Evolutionary conservation across 2,888 invertebrate genomes (phyloP), one percentile per base, ranked within the genome.

Genomic region (Prionchulus punctatus): DNA sequence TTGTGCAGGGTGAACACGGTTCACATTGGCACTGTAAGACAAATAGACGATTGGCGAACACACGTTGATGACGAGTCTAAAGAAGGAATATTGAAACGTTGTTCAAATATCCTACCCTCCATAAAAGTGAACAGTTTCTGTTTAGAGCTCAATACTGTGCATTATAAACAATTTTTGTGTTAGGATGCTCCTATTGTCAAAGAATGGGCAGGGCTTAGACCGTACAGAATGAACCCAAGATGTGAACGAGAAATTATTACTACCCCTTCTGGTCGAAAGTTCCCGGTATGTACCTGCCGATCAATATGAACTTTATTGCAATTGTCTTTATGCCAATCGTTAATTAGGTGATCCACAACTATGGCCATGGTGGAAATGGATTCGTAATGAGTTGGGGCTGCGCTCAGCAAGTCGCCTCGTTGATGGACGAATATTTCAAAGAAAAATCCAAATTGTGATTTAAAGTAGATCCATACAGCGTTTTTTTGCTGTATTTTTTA

Each of bases 331-430:
- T n/a, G n/a, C n/a, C n/a, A n/a, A n/a, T n/a, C n/a, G n/a, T n/a
- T n/a, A 21, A 49, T 2, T 78, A 81, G 77, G 77, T 91, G 31
- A 82, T 92, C 3, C 92, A 94, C 70, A 88, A 91, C 72, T 92
- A 92, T 69, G 92, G 92, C 0, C 92, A 92, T 70, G 90, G 91
- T 0, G 90, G 89, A 0, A 89, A 90, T 70, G 92, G 92, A 0
- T 84, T 92, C 0, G 84, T 85, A 58, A 81, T 86, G 42, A 84
- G 87, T 2, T 91, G 91, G 30, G 91, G 91, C 7, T 88, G 89
- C 0, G 81, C 85, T 0, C 76, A 80, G 58, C 78, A 86, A 66
- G 86, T 88, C 0, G 81, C 86, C 0, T 69, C 79, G 54, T 73
- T 85, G 23, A 82, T 82, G 0, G 4, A 57, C 23, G 55, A 56